These are phyloP conservation scores for Prolemur simus DNA, from an alignment of 2,113 vertebrate species.

Conservation along the genomic window DNA sequence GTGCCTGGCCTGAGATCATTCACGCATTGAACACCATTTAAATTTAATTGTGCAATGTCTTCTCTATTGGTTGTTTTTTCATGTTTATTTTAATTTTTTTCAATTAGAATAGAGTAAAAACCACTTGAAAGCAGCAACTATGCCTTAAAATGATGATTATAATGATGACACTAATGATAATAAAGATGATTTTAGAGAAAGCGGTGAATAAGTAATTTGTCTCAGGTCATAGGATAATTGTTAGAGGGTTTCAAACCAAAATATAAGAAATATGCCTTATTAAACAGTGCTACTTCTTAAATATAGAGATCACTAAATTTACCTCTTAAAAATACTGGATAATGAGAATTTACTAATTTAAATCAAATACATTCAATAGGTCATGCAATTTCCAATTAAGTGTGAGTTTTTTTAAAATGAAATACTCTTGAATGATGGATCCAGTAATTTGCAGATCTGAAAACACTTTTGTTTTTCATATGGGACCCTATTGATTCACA, in stretches of 20 bases:
- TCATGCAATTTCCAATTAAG: neutral
- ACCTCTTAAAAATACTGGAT: neutral
- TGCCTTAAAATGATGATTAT: neutral
- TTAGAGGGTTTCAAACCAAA: neutral
- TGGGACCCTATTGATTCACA: neutral
- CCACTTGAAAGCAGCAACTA: neutral
- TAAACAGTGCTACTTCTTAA: neutral
- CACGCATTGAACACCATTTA: neutral
- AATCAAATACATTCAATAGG: neutral
- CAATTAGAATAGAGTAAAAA: neutral
- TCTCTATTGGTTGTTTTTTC: neutral
- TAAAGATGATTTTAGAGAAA: neutral
- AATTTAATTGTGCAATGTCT: neutral
- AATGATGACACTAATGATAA: neutral
- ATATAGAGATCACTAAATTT: neutral
- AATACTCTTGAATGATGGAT: slow-evolving; percentile 2
- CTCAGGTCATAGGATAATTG: neutral
- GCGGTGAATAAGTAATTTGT: neutral
- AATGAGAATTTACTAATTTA: neutral
- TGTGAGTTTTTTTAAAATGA: neutral
- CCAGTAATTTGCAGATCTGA: neutral
- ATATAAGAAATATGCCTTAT: neutral
- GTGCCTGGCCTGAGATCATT: neutral
- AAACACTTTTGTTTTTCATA: neutral
- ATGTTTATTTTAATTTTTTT: neutral